These are phyloP conservation scores for Cheilosia vernalis DNA, from an alignment of 2,888 invertebrate species.

Conservation along the genomic window DNA sequence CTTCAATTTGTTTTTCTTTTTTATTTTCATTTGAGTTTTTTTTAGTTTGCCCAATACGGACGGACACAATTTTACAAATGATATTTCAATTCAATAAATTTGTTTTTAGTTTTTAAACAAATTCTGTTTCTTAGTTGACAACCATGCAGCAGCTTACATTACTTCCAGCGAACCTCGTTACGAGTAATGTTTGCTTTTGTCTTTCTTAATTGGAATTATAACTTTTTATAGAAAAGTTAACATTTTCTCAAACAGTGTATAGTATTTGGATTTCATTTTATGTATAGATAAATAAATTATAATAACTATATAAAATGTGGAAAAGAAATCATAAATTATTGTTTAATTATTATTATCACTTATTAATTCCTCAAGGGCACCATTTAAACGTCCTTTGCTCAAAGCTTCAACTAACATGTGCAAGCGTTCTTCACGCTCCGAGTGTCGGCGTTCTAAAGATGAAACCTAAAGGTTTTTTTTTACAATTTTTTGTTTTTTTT, in stretches of 20 bases:
- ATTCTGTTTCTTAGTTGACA: slow-evolving; percentile 41
- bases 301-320: slow-evolving; percentile 61
- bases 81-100: slow-evolving; percentile 18
- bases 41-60: slow-evolving; percentile 57
- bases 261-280: slow-evolving; percentile 8
- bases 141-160: slow-evolving; percentile 33
- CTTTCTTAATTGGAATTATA: slow-evolving; percentile 8
- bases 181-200: slow-evolving; percentile 25
- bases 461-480: slow-evolving; percentile 79
- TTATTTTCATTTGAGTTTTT: slow-evolving; percentile 42
- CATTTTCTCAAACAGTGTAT: slow-evolving; percentile 31
- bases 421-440: slow-evolving; percentile 83
- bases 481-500: slow-evolving; percentile 45
- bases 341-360: slow-evolving; percentile 82
- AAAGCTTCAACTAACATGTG: slow-evolving; percentile 83
- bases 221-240: slow-evolving; percentile 61
- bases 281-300: slow-evolving; percentile 36
- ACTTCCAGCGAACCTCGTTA: slow-evolving; percentile 37
- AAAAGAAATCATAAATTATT: slow-evolving; percentile 65
- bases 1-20: slow-evolving; percentile 41
- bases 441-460: slow-evolving; percentile 82
- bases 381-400: slow-evolving; percentile 83
- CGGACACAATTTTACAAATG: slow-evolving; percentile 54
- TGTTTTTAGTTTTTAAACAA: slow-evolving; percentile 25
- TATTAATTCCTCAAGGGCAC: slow-evolving; percentile 81